These are phyloP conservation scores for Thermophis baileyi DNA, from an alignment of 2,113 vertebrate genomes.

Conservation along the genomic window DNA sequence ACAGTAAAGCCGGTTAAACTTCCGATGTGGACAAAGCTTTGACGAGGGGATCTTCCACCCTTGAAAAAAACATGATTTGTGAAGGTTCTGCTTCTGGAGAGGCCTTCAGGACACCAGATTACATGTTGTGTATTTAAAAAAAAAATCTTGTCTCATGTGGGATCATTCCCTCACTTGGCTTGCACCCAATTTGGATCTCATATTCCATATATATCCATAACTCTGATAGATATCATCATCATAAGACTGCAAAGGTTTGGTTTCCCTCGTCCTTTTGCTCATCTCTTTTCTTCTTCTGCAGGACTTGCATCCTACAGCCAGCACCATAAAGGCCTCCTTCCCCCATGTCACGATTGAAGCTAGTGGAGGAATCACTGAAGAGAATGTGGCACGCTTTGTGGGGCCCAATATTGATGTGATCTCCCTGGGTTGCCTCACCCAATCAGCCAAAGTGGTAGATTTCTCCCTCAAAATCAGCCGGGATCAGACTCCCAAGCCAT, in stretches of 20 bases:
- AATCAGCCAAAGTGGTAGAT: slow-evolving; percentile 75
- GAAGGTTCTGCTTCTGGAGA: background rate
- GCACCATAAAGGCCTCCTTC: slow-evolving; percentile 67
- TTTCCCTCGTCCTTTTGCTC: background rate
- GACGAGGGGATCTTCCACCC: background rate
- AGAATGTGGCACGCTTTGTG: slow-evolving; percentile 67
- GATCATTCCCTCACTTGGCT: background rate
- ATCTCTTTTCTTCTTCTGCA: slow-evolving; percentile 25
- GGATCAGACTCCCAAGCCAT: background rate
- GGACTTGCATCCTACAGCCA: slow-evolving; percentile 71
- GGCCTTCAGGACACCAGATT: background rate
- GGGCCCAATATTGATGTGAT: slow-evolving; percentile 74
- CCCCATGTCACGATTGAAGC: slow-evolving; percentile 72
- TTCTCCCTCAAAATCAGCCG: slow-evolving; percentile 79
- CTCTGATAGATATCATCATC: background rate
- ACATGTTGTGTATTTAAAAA: background rate
- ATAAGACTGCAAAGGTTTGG: background rate
- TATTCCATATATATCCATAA: background rate
- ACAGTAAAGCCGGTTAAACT: background rate
- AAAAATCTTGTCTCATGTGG: background rate
- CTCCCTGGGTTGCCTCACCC: slow-evolving; percentile 82
- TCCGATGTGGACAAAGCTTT: background rate
- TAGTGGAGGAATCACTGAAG: slow-evolving; percentile 76
- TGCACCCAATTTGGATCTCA: background rate
- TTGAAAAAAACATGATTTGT: background rate